A percentile compares a stretch with the other conserved stretches of the same genome.
Evolutionary conservation across 2,888 invertebrate species (phyloP).

Genomic region (Conistra vaccinii): DNA sequence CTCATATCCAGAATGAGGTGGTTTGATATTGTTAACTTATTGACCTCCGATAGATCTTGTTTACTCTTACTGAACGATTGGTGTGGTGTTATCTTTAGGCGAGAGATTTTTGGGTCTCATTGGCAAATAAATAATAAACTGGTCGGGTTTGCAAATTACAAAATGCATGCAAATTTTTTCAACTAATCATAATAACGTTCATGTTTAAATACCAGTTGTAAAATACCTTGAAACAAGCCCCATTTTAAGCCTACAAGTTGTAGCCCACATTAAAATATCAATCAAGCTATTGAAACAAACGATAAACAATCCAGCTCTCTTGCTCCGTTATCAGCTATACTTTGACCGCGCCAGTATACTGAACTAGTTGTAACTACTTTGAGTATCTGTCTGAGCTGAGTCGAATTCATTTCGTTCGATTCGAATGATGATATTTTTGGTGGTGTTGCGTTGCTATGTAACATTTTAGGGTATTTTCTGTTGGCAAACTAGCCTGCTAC

Average conservation of each 20-base stretch:
- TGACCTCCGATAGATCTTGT: constrained; percentile 57
- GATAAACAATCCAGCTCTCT: constrained; percentile 44
- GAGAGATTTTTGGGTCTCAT: neutral
- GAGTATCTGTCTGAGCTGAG: constrained; percentile 31
- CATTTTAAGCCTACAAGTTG: neutral
- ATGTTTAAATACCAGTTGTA: too few relatives aligned
- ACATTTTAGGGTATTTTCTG: neutral
- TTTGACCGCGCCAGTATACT: constrained; percentile 61
- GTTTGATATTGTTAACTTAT: constrained; percentile 52
- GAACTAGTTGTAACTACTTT: constrained; percentile 61
- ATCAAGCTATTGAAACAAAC: constrained; percentile 47
- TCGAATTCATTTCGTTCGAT: constrained; percentile 26
- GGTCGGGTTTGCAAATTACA: too few relatives aligned
- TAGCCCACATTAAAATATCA: constrained; percentile 42
- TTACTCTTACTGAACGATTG: constrained; percentile 29
- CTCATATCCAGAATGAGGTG: constrained; percentile 60
- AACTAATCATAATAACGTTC: too few relatives aligned
- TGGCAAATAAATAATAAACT: neutral
- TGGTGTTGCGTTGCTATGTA: neutral
- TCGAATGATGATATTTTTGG: constrained; percentile 9
- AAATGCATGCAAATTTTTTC: too few relatives aligned
- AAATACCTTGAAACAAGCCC: neutral
- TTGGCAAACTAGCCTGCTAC: neutral
- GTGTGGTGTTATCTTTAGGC: constrained; percentile 14
- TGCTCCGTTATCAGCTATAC: constrained; percentile 56